Evolutionary conservation across 1,140 invertebrate genomes (phyloP).

Genomic region (Sminthurides bifidus): DNA sequence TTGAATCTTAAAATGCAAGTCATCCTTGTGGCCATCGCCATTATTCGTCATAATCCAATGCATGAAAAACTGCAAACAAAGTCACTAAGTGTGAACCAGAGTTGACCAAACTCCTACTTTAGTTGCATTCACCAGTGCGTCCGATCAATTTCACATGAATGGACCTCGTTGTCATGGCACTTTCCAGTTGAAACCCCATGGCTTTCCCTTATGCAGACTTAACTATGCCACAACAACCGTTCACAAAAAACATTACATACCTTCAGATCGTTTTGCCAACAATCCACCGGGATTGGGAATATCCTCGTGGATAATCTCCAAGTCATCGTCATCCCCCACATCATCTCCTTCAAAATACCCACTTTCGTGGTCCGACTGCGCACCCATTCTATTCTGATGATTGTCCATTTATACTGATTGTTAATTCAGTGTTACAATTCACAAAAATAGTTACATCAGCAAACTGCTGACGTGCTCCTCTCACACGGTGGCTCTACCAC

Average conservation of each 20-base stretch:
- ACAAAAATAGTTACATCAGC: not conserved
- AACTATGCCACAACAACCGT: too few species aligned
- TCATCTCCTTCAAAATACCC: conserved; percentile 35
- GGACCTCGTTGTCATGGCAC: too few species aligned
- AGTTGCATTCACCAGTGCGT: not conserved
- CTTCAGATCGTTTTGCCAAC: not conserved
- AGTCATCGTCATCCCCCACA: conserved; percentile 30
- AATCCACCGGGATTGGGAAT: conserved; percentile 24
- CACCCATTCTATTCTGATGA: conserved; percentile 31
- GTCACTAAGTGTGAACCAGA: not conserved
- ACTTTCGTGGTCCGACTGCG: conserved; percentile 36
- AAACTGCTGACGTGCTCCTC: conserved; percentile 3
- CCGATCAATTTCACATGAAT: not conserved
- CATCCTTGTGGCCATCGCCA: too few species aligned
- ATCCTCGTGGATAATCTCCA: conserved; percentile 32
- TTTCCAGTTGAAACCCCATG: too few species aligned
- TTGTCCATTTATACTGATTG: conserved; percentile 20
- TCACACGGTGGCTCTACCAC: not conserved
- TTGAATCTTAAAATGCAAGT: too few species aligned
- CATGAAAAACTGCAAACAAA: not conserved
- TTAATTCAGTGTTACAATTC: conserved; percentile 11
- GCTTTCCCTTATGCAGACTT: not conserved
- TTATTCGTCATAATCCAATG: too few species aligned
- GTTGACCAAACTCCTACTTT: not conserved
- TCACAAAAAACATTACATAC: conserved; percentile 2